phyloP scores from a whole-genome alignment of 2,888 invertebrate species.

The Acleris cristana region DNA sequence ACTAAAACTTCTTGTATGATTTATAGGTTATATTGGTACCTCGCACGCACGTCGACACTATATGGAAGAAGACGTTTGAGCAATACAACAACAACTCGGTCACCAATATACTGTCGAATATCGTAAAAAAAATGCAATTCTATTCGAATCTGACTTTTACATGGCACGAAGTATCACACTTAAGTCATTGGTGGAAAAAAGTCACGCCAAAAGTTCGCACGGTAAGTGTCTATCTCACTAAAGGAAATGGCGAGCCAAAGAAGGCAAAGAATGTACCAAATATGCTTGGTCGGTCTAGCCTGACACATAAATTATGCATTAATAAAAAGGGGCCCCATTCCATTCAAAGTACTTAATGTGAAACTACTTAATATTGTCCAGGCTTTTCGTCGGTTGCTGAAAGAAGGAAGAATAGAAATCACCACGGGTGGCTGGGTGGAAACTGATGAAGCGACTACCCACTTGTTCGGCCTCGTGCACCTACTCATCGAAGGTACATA shows the following conservation, averaged over 20 bases:
- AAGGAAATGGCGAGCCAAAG: too few species aligned
- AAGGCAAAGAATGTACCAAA: neutral
- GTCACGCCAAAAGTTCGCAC: constrained; percentile 60
- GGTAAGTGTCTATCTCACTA: constrained; percentile 51
- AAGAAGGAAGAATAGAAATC: constrained; percentile 93
- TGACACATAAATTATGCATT: neutral
- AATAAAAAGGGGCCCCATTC: too few species aligned
- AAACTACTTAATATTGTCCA: constrained; percentile 48
- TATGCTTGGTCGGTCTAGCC: neutral
- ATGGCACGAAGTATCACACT: constrained; percentile 76
- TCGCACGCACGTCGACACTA: constrained; percentile 62
- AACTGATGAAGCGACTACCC: constrained; percentile 95
- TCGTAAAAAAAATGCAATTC: constrained; percentile 73
- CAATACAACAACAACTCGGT: constrained; percentile 64
- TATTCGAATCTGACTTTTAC: constrained; percentile 69
- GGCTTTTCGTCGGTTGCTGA: constrained; percentile 88
- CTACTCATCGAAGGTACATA: constrained; percentile 92
- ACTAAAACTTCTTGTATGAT: constrained; percentile 9
- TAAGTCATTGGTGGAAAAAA: constrained; percentile 71
- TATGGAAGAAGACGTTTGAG: constrained; percentile 68
- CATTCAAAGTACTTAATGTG: too few species aligned
- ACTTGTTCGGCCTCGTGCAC: constrained; percentile 94
- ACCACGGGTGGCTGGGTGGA: constrained; percentile 97
- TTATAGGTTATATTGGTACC: constrained; percentile 71
- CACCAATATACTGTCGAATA: constrained; percentile 62